phyloP scores from a whole-genome alignment of 2,888 invertebrate species.

The Philereme transversata region DNA sequence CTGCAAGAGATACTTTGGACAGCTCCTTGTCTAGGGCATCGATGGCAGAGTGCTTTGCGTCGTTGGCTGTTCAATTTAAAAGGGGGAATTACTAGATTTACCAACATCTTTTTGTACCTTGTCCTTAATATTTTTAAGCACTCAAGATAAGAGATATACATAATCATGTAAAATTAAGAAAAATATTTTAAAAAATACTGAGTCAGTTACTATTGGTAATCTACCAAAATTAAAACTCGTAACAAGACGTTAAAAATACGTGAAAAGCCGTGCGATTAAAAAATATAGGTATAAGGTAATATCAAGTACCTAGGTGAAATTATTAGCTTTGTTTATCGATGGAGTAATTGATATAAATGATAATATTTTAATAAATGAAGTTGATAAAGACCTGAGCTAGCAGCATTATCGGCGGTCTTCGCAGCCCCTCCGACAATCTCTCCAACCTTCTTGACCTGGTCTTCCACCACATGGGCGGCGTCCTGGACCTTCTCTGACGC shows the following conservation, averaged over 20 bases:
- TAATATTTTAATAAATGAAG: neutral
- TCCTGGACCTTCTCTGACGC: slow-evolving; percentile 85
- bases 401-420: slow-evolving; percentile 80
- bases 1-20: slow-evolving; percentile 74
- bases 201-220: too few species aligned
- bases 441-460: slow-evolving; percentile 86
- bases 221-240: too few species aligned
- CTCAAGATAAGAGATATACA: too few species aligned
- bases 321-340: neutral
- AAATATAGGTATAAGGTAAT: too few species aligned
- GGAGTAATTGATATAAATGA: too few species aligned
- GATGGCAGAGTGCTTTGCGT: slow-evolving; percentile 77
- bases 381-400: slow-evolving; percentile 60
- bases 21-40: slow-evolving; percentile 82
- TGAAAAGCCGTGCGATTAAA: too few species aligned
- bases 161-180: too few species aligned
- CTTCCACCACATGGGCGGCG: slow-evolving; percentile 85
- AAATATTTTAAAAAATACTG: too few species aligned
- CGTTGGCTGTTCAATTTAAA: slow-evolving; percentile 53
- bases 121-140: too few species aligned
- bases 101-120: too few species aligned
- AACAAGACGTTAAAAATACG: too few species aligned
- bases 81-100: neutral
- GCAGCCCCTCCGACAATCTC: slow-evolving; percentile 85
- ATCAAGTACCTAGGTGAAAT: neutral